A percentile compares a stretch with the other conserved stretches of the same genome.
Conservation (phyloP, 1,140 invertebrate genomes). For the Meloidogyne floridensis region DNA sequence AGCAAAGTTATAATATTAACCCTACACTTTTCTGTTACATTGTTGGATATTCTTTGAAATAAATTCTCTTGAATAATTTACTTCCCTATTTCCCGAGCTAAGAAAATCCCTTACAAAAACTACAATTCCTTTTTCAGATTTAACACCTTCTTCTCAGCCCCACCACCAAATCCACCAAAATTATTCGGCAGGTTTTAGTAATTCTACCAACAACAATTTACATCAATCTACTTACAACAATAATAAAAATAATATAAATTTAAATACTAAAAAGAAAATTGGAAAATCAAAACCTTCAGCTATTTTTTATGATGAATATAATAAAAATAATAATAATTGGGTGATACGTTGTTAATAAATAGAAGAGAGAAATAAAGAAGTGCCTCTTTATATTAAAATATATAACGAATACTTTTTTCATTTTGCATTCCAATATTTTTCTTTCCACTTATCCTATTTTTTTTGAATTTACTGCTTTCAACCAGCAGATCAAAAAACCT, state of each 20-base stretch:
- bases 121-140: background rate
- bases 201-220: background rate
- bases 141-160: constrained; percentile 30
- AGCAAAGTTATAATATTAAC: too few species aligned
- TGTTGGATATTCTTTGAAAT: too few species aligned
- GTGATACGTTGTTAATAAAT: constrained; percentile 19
- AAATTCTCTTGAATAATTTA: too few species aligned
- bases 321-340: constrained; percentile 14
- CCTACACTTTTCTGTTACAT: too few species aligned
- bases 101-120: too few species aligned
- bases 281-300: constrained; percentile 20
- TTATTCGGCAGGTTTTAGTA: constrained; percentile 18
- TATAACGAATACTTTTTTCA: constrained; percentile 9
- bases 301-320: constrained; percentile 26
- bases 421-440: background rate
- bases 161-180: constrained; percentile 1
- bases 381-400: background rate
- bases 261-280: background rate
- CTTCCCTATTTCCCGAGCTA: too few species aligned
- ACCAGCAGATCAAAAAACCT: background rate
- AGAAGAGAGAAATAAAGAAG: too few species aligned
- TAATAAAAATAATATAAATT: background rate
- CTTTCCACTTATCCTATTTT: constrained; percentile 6
- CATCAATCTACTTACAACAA: background rate
- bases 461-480: background rate